These are phyloP conservation scores for Pocota personata DNA, from an alignment of 2,888 invertebrate species.

Conservation along the genomic window DNA sequence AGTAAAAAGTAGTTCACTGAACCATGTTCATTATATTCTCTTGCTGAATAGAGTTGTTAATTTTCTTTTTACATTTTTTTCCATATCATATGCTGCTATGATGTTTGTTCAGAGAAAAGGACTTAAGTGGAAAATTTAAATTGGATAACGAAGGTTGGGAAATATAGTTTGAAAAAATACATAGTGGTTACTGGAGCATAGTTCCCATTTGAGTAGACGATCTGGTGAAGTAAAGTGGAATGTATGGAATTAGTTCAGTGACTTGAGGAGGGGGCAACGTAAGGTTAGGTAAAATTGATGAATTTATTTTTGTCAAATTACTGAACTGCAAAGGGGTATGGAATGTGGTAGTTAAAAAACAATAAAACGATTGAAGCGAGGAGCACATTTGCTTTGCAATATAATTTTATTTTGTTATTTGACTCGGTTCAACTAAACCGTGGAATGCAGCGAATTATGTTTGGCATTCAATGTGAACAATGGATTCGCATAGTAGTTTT, in stretches of 20 bases:
- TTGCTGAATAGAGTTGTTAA: conserved; percentile 66
- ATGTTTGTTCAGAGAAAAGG: conserved; percentile 47
- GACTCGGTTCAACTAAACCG: too few species aligned
- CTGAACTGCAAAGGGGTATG: too few species aligned
- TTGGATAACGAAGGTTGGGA: conserved; percentile 46
- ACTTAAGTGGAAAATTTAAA: conserved; percentile 61
- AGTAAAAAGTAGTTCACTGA: conserved; percentile 60
- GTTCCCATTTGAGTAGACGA: not conserved
- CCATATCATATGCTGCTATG: not conserved
- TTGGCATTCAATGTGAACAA: too few species aligned
- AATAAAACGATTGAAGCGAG: too few species aligned
- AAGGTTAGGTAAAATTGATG: not conserved
- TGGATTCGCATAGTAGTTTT: too few species aligned
- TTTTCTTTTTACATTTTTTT: conserved; percentile 26
- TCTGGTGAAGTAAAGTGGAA: not conserved
- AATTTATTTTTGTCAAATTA: not conserved
- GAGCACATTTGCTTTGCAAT: too few species aligned
- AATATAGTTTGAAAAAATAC: conserved; percentile 4
- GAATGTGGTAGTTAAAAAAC: too few species aligned
- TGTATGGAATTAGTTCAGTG: not conserved
- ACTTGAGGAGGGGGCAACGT: not conserved
- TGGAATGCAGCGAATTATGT: too few species aligned
- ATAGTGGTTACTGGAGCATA: not conserved
- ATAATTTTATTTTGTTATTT: too few species aligned
- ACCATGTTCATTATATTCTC: conserved; percentile 70